A percentile compares a stretch with the other conserved stretches of the same genome.
phyloP scores from a whole-genome alignment of 1,140 invertebrate genomes.

The Aphaenogaster floridana region DNA sequence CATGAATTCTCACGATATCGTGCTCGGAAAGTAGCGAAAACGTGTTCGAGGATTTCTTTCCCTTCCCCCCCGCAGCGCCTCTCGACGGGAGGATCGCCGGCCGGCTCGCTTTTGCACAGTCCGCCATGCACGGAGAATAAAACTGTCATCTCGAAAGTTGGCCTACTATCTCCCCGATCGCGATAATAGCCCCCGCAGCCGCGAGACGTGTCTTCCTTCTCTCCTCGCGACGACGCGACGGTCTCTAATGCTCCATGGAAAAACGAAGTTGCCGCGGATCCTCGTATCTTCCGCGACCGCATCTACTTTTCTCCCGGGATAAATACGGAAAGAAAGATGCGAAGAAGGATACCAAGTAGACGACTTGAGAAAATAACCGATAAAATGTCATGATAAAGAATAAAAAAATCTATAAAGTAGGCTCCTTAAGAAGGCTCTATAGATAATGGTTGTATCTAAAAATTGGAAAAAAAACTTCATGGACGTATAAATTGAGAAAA shows the following conservation, averaged over 20 bases:
- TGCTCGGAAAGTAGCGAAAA: conserved; percentile 72
- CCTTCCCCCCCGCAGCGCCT: background rate
- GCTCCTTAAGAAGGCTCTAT: too few species aligned
- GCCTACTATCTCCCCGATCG: conserved; percentile 82
- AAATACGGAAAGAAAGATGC: conserved; percentile 17
- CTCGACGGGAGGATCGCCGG: conserved; percentile 57
- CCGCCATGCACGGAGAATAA: conserved; percentile 78
- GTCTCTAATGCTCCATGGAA: conserved; percentile 9
- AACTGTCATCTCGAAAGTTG: conserved; percentile 85
- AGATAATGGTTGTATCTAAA: too few species aligned
- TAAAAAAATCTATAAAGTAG: too few species aligned
- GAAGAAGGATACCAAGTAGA: background rate
- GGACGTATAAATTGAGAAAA: too few species aligned
- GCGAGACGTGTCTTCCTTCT: conserved; percentile 50
- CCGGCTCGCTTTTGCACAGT: conserved; percentile 65
- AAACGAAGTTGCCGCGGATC: conserved; percentile 29
- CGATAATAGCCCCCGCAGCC: conserved; percentile 69
- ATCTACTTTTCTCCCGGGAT: conserved; percentile 15
- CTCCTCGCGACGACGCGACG: conserved; percentile 1
- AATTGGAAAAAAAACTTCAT: too few species aligned
- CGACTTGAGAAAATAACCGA: background rate
- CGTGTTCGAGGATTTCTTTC: conserved; percentile 65
- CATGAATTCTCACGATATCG: conserved; percentile 68
- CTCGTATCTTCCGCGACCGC: background rate
- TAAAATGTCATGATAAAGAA: background rate